Percentiles rank a stretch among this genome's conserved stretches.
Evolutionary conservation across 2,797 vertebrate species (phyloP).

Genomic region (Botia kubotai): DNA sequence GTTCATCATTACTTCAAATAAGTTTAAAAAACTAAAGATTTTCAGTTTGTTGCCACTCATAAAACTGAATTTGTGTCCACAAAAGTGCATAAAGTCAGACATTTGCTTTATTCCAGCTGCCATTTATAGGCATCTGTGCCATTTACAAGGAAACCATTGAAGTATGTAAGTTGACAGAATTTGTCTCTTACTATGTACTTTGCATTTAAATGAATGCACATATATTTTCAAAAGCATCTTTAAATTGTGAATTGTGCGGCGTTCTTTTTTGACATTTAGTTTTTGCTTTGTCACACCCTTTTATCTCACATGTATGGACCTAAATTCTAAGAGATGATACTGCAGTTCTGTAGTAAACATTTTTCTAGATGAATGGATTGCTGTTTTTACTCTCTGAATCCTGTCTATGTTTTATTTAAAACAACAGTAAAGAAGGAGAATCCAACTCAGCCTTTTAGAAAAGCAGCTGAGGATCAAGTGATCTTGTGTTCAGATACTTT

Average conservation of each 20-base stretch:
- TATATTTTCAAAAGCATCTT: neutral
- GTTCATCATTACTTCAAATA: neutral
- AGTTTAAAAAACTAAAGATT: neutral
- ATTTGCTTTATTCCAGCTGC: slow-evolving; percentile 6
- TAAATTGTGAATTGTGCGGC: neutral
- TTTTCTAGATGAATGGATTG: neutral
- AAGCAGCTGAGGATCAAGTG: too few relatives aligned
- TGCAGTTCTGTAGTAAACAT: neutral
- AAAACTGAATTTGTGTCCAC: neutral
- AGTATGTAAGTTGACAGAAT: slow-evolving; percentile 7
- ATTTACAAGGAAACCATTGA: slow-evolving; percentile 5
- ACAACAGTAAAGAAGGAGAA: neutral
- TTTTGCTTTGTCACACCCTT: neutral
- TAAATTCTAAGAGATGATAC: neutral
- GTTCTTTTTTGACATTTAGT: neutral
- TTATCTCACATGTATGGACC: neutral
- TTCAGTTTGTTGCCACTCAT: slow-evolving; percentile 3
- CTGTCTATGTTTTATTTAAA: neutral
- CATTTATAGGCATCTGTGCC: neutral
- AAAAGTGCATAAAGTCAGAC: neutral
- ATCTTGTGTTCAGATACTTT: too few relatives aligned
- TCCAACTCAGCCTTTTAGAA: too few relatives aligned
- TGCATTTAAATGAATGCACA: slow-evolving; percentile 8
- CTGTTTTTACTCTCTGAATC: neutral
- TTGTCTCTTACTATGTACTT: neutral